Conservation (phyloP, 2,888 invertebrate species). For the Drosophila planitibia region DNA sequence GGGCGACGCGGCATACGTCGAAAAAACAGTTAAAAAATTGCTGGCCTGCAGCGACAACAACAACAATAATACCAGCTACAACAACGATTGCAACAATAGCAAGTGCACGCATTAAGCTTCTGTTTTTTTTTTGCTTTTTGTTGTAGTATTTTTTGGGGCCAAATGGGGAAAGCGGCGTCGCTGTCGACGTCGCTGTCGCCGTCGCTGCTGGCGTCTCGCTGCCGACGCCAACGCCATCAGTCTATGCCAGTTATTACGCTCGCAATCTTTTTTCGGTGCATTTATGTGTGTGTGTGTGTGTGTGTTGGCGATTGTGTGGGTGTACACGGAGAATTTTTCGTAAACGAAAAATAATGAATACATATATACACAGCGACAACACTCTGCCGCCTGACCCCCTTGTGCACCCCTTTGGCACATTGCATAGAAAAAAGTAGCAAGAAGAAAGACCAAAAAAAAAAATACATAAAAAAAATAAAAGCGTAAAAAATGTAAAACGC, state of each 20-base stretch:
- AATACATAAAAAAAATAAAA: slow-evolving; percentile 44
- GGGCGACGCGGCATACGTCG: slow-evolving; percentile 14
- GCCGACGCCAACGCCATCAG: slow-evolving; percentile 63
- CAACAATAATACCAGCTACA: slow-evolving; percentile 20
- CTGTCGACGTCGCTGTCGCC: slow-evolving; percentile 36
- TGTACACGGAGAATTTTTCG: slow-evolving; percentile 72
- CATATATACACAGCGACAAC: slow-evolving; percentile 67
- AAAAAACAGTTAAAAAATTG: slow-evolving; percentile 70
- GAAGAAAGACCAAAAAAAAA: slow-evolving; percentile 73
- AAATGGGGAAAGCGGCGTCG: slow-evolving; percentile 63
- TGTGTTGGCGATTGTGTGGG: slow-evolving; percentile 46
- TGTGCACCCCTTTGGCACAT: slow-evolving; percentile 49
- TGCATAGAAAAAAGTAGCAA: slow-evolving; percentile 81
- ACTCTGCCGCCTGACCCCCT: slow-evolving; percentile 7
- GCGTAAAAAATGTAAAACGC: slow-evolving; percentile 68
- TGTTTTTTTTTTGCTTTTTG: slow-evolving; percentile 48
- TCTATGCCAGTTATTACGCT: slow-evolving; percentile 79
- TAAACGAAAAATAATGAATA: slow-evolving; percentile 82
- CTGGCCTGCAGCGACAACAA: slow-evolving; percentile 66
- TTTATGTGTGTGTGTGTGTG: slow-evolving; percentile 28
- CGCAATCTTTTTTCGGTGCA: slow-evolving; percentile 73
- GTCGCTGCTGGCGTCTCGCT: slow-evolving; percentile 28
- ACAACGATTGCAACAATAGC: slow-evolving; percentile 54
- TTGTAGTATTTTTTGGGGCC: slow-evolving; percentile 58
- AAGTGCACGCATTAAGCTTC: slow-evolving; percentile 77